Conservation (phyloP, 2,888 invertebrate genomes). For the Sphaerophoria rueppellii region DNA sequence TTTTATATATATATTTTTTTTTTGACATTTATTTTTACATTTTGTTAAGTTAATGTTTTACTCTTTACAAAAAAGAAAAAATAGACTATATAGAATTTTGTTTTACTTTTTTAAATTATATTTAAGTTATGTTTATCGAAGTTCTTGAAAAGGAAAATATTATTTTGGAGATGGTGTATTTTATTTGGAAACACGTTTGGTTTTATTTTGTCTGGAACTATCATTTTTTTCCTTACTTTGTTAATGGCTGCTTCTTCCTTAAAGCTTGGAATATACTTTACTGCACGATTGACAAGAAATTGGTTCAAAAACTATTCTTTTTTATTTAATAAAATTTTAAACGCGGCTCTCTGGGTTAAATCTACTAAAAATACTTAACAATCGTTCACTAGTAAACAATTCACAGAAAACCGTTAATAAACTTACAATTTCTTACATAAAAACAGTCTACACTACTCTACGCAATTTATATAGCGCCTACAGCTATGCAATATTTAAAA, state of each 20-base stretch:
- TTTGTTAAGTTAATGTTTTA: constrained; percentile 6
- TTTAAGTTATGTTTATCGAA: too few relatives aligned
- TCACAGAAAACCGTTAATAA: too few relatives aligned
- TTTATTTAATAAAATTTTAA: constrained; percentile 4
- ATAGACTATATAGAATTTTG: not conserved
- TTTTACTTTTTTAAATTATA: constrained; percentile 1
- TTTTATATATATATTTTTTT: constrained; percentile 39
- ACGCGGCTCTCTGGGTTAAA: constrained; percentile 23
- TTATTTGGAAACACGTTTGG: constrained; percentile 23
- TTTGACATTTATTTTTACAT: constrained; percentile 27
- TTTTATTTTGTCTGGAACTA: constrained; percentile 42
- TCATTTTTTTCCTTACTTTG: constrained; percentile 24
- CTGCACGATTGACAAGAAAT: constrained; percentile 52
- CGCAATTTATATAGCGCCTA: too few relatives aligned
- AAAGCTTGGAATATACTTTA: constrained; percentile 45
- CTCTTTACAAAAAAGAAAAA: constrained; percentile 12
- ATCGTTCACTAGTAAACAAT: too few relatives aligned
- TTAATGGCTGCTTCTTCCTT: constrained; percentile 46
- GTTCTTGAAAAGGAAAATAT: too few relatives aligned
- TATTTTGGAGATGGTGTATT: constrained; percentile 33
- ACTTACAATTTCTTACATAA: too few relatives aligned
- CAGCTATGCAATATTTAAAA: not conserved
- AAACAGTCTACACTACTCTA: too few relatives aligned
- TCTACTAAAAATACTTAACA: too few relatives aligned
- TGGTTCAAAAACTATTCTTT: constrained; percentile 11